Evolutionary conservation across 2,888 invertebrate species (phyloP).

Genomic region (Polydrusus tereticollis): DNA sequence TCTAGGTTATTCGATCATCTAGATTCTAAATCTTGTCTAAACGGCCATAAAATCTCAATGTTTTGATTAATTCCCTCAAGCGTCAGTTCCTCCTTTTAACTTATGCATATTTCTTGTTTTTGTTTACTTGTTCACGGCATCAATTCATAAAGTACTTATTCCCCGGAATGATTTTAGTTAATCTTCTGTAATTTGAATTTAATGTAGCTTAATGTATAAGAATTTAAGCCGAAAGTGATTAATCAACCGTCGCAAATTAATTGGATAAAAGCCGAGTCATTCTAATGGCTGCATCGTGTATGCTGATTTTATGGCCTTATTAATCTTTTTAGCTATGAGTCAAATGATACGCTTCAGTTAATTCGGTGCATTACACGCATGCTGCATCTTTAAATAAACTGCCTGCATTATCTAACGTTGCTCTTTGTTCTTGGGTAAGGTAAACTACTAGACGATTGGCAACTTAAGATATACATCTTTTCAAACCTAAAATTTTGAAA

Average conservation of each 20-base stretch:
- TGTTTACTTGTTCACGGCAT: conserved; percentile 7
- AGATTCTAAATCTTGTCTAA: neutral
- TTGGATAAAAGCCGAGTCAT: conserved; percentile 29
- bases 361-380: conserved; percentile 10
- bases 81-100: neutral
- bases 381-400: neutral
- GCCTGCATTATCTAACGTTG: neutral
- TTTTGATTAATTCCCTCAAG: neutral
- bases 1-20: neutral
- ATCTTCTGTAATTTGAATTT: conserved; percentile 17
- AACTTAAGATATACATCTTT: too few species aligned
- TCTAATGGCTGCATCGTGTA: conserved; percentile 33
- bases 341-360: conserved; percentile 29
- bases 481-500: too few species aligned
- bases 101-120: neutral
- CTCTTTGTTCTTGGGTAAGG: too few species aligned
- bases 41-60: neutral
- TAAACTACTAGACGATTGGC: too few species aligned
- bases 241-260: conserved; percentile 44
- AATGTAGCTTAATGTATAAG: conserved; percentile 41
- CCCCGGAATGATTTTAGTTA: conserved; percentile 21
- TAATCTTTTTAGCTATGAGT: conserved; percentile 23
- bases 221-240: conserved; percentile 52
- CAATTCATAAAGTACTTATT: conserved; percentile 29
- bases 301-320: conserved; percentile 22